phyloP scores from a whole-genome alignment of 2,113 vertebrate species.

The Saguinus midas region DNA sequence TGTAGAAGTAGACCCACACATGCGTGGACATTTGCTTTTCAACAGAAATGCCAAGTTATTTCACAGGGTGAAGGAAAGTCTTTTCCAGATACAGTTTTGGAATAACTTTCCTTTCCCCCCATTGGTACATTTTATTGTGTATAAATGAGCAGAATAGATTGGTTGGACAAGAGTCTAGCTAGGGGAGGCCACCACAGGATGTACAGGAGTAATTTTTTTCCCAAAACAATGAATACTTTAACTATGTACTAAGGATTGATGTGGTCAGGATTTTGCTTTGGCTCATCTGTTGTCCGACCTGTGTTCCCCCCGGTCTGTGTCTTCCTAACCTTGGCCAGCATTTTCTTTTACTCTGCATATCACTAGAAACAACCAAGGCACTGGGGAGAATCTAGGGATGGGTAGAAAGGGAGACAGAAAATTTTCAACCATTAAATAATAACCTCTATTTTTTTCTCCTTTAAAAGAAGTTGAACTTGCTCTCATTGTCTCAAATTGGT shows the following conservation, averaged over 20 bases:
- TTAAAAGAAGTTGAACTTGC: constrained; percentile 29
- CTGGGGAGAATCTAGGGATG: background rate
- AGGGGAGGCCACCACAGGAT: too few species aligned
- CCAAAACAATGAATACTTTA: background rate
- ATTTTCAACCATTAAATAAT: background rate
- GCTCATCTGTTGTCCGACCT: background rate
- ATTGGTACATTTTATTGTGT: background rate
- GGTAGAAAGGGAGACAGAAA: background rate
- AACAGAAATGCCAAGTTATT: background rate
- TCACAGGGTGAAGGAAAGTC: background rate
- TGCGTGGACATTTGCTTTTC: background rate
- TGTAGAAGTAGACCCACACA: background rate
- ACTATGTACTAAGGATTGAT: background rate
- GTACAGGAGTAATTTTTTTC: background rate
- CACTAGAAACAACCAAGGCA: background rate
- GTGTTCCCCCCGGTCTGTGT: background rate
- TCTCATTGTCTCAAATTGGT: background rate
- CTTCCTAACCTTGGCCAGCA: background rate
- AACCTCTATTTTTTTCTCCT: background rate
- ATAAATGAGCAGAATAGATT: background rate
- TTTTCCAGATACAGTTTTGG: background rate
- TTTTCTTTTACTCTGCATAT: background rate
- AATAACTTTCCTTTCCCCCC: background rate
- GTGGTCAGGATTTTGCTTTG: background rate
- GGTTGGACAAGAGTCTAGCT: background rate